phyloP scores from a whole-genome alignment of 2,888 invertebrate genomes.

The Frankliniella intonsa region DNA sequence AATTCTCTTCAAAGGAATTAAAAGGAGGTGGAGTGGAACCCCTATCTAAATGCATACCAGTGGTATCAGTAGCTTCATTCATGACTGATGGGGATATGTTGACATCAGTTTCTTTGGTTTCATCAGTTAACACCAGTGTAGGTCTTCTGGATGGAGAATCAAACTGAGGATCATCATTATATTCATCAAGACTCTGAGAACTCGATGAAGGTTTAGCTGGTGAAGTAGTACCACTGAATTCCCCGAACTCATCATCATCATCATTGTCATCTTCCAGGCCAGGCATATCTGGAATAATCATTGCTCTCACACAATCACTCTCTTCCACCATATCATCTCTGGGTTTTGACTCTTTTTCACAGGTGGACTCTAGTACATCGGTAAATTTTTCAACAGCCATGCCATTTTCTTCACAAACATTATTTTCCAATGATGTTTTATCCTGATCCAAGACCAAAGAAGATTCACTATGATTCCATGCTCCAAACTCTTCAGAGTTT shows the following conservation, averaged over 20 bases:
- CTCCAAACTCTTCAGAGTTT: not conserved
- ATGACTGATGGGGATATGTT: no score
- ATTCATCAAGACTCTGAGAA: not conserved
- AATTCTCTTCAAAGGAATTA: not conserved
- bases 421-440: no score
- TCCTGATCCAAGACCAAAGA: no score
- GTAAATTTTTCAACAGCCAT: no score
- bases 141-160: conserved; percentile 6
- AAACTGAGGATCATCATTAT: not conserved
- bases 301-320: not conserved
- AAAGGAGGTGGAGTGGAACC: not conserved
- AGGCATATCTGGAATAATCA: conserved; percentile 46
- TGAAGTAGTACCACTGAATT: conserved; percentile 44
- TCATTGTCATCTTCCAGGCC: conserved; percentile 53
- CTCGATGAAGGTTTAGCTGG: not conserved
- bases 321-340: not conserved
- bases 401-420: no score
- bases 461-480: not conserved
- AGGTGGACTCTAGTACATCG: no score
- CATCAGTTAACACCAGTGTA: not conserved
- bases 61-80: not conserved
- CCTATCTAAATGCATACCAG: not conserved
- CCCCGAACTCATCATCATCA: conserved; percentile 46
- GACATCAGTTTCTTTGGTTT: not conserved
- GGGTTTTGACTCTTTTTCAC: not conserved